Conservation (phyloP, 2,797 vertebrate species). For the Uromys caudimaculatus region DNA sequence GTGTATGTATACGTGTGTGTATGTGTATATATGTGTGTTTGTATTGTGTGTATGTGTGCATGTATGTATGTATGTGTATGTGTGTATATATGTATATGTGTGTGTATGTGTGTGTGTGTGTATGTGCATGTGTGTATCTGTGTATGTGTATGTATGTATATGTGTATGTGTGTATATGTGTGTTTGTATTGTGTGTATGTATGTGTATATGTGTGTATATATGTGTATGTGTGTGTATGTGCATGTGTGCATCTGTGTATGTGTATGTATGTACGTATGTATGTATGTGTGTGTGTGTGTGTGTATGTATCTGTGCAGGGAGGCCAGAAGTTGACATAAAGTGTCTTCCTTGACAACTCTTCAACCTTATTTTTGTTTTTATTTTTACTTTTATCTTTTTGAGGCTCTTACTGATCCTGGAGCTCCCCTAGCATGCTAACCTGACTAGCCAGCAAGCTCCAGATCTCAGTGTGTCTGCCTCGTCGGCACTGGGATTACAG, state of each 20-base stretch:
- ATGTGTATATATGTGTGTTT: not conserved
- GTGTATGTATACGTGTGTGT: fast-evolving
- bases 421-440: not conserved
- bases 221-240: not conserved
- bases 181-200: not conserved
- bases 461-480: not conserved
- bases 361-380: not conserved
- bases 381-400: not conserved
- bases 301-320: too few species aligned
- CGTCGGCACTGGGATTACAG: not conserved
- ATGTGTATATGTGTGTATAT: not conserved
- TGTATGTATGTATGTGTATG: too few species aligned
- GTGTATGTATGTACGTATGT: too few species aligned
- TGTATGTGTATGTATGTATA: too few species aligned
- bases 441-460: not conserved
- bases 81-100: not conserved
- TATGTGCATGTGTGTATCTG: fast-evolving
- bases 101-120: fast-evolving
- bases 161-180: not conserved
- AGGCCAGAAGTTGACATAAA: not conserved
- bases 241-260: too few species aligned
- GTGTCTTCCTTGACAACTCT: not conserved
- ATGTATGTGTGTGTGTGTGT: too few species aligned
- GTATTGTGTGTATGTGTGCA: too few species aligned
- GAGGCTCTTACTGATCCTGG: not conserved